Base-by-base conservation (phyloP, 2,888 invertebrate genomes). In the Melanostoma mellinum region DNA sequence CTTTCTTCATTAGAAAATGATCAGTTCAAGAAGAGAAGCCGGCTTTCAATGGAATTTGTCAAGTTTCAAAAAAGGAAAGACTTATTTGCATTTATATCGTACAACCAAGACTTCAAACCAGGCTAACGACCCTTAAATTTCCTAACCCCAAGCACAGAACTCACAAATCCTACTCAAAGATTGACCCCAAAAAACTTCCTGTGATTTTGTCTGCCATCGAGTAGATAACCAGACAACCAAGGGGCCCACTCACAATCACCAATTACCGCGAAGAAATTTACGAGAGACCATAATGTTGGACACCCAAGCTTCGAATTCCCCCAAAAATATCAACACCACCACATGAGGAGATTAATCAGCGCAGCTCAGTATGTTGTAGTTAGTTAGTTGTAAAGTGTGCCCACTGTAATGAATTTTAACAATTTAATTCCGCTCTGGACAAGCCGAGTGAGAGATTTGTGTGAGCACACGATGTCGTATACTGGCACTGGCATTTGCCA, bases 201-300 rank as follows among this genome's bases (percentile, higher is more conserved):
- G 65, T 71, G 60, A 65, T 50, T 60, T 44, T 8, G 4, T 20
- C 20, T 1, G 71, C 36, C 36, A 63, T 68, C 53, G 46, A 69
- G 74, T 71, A 79, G 75, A 79, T 75, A 63, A 84, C 55, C 48
- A 52, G 38, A 67, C 61, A 68, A 73, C 68, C 56, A 72, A 68
- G 68, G 68, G 63, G 42, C 82, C 82, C 82, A 82, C 82, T 77
- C 73, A 46, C 44, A 73, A 56, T 52, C 55, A 63, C 63, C 82
- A 82, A 82, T 82, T 78, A 77, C 72, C 67, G 73, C 40, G 56
- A 77, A 73, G 63, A 69, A 55, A 77, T 53, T 71, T 65, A 71
- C 76, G 63, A 52, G 36, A 53, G 40, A 53, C 40, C 20, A 4
- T 36, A 46, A 44, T 35, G 9, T 44, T 10, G 63, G 35, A 60